phyloP scores from a whole-genome alignment of 2,797 vertebrate genomes.

The Sebastes taczanowskii region DNA sequence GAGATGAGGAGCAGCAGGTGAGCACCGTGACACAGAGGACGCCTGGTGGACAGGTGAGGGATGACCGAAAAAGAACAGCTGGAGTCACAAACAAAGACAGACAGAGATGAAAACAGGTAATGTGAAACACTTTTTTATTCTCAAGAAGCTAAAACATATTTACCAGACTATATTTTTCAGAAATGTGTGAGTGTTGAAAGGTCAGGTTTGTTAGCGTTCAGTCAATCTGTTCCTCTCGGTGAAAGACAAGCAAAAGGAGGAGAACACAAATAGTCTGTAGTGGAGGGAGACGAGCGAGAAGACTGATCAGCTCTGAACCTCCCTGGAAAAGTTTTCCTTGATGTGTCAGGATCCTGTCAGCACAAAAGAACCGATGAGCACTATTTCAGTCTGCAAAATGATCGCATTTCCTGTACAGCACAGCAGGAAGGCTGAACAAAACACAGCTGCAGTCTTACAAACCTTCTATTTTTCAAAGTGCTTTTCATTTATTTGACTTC shows the following conservation, averaged over 20 bases:
- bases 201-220: neutral
- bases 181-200: neutral
- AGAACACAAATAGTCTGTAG: neutral
- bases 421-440: neutral
- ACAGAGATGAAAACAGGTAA: too few species aligned
- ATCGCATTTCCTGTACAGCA: neutral
- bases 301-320: neutral
- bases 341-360: neutral
- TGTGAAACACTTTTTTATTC: neutral
- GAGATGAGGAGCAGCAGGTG: neutral
- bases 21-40: neutral
- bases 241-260: neutral
- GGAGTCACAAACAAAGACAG: neutral
- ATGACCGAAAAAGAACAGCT: neutral
- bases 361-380: neutral
- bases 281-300: neutral
- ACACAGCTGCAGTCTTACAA: neutral
- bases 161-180: neutral
- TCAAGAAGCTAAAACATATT: neutral
- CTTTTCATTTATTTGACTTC: neutral
- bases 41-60: constrained; percentile 5
- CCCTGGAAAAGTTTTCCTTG: neutral
- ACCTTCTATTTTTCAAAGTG: neutral
- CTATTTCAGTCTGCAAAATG: neutral
- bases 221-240: neutral